Evolutionary conservation across 2,113 vertebrate genomes (phyloP).

Genomic region (Varanus komodoensis): DNA sequence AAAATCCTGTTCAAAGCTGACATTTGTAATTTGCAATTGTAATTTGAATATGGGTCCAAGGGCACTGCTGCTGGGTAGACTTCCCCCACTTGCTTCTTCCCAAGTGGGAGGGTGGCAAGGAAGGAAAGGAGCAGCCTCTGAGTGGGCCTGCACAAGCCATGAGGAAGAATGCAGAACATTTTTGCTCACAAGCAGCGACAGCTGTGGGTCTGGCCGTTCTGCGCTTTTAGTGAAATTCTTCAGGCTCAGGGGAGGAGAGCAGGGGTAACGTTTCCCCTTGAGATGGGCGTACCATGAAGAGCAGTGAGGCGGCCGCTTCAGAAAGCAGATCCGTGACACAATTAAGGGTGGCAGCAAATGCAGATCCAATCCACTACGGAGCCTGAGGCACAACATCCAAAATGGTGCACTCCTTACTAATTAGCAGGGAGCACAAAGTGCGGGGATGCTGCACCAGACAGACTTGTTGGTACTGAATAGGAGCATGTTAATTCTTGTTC

Average conservation of each 20-base stretch:
- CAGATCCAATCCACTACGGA: neutral
- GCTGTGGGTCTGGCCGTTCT: neutral
- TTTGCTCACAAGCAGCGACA: neutral
- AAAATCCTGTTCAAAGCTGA: neutral
- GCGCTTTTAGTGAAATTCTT: neutral
- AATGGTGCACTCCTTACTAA: neutral
- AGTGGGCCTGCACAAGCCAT: neutral
- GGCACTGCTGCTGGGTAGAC: neutral
- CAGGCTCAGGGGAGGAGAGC: neutral
- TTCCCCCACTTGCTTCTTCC: too few relatives aligned
- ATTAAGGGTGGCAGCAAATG: neutral
- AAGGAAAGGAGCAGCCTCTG: neutral
- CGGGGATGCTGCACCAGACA: neutral
- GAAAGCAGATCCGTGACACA: too few relatives aligned
- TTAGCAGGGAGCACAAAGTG: neutral
- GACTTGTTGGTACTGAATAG: neutral
- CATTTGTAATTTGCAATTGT: too few relatives aligned
- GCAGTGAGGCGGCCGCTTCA: neutral
- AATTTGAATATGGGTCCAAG: neutral
- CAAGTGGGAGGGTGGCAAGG: too few relatives aligned
- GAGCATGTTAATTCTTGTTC: neutral
- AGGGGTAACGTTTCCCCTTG: neutral
- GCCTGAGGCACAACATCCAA: neutral
- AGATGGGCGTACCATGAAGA: neutral
- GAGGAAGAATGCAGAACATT: neutral